phyloP scores from a whole-genome alignment of 2,888 invertebrate genomes.

The Ophion ventricosus region DNA sequence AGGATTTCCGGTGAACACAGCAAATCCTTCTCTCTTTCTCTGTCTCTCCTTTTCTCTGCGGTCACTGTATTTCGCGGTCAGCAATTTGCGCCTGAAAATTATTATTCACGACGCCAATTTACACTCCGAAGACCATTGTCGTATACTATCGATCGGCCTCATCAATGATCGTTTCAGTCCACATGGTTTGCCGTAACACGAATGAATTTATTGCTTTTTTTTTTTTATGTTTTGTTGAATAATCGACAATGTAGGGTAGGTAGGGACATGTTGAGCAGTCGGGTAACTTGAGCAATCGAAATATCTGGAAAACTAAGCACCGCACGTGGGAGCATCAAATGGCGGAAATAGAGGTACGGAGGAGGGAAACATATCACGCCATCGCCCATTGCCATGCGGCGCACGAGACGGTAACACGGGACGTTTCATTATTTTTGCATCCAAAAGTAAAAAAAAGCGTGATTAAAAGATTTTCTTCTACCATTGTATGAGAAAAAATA shows the following conservation, averaged over 20 bases:
- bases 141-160: not conserved
- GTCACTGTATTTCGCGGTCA: slow-evolving; percentile 40
- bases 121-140: not conserved
- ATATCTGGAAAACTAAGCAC: too few species aligned
- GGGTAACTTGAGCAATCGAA: too few species aligned
- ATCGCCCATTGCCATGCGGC: too few species aligned
- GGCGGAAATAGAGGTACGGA: too few species aligned
- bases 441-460: too few species aligned
- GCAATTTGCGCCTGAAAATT: slow-evolving; percentile 34
- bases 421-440: too few species aligned
- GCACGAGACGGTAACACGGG: too few species aligned
- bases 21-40: not conserved
- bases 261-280: too few species aligned
- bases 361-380: too few species aligned
- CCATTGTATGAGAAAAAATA: too few species aligned
- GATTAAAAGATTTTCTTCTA: too few species aligned
- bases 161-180: not conserved
- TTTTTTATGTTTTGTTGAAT: not conserved
- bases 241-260: not conserved
- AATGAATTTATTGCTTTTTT: not conserved
- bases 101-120: slow-evolving; percentile 12
- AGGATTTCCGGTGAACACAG: slow-evolving; percentile 60
- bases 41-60: not conserved
- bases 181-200: not conserved
- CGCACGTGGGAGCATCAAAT: too few species aligned